Evolutionary conservation across 1,140 invertebrate genomes (phyloP).

Genomic region (Drosophila biarmipes): DNA sequence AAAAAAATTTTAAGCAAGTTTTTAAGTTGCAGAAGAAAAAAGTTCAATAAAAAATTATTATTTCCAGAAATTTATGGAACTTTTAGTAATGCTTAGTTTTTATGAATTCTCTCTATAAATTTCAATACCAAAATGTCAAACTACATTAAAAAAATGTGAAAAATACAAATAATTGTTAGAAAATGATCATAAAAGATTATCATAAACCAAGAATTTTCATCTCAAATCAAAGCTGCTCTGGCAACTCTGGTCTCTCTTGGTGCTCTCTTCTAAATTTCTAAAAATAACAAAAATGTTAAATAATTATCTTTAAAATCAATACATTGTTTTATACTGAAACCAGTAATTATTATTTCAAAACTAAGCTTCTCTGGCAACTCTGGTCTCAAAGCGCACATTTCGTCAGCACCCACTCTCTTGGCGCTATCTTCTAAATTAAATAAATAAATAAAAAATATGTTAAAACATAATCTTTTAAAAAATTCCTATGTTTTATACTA

Average conservation of each 20-base stretch:
- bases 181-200: too few species aligned
- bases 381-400: slow-evolving; percentile 8
- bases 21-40: too few species aligned
- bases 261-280: slow-evolving; percentile 14
- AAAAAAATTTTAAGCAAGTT: neutral
- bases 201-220: too few species aligned
- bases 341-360: neutral
- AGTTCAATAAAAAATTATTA: neutral
- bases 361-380: slow-evolving; percentile 14
- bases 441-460: too few species aligned
- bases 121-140: too few species aligned
- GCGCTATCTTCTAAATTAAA: slow-evolving; percentile 12
- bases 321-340: too few species aligned
- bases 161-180: too few species aligned
- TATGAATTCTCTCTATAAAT: too few species aligned
- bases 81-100: too few species aligned
- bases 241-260: slow-evolving; percentile 25
- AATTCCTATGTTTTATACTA: too few species aligned
- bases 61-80: too few species aligned
- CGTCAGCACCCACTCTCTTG: slow-evolving; percentile 27
- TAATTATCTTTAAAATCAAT: neutral
- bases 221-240: slow-evolving; percentile 5
- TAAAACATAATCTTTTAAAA: neutral
- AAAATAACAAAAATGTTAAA: neutral
- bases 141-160: too few species aligned